phyloP scores from a whole-genome alignment of 2,797 vertebrate genomes.

The Coreius guichenoti region DNA sequence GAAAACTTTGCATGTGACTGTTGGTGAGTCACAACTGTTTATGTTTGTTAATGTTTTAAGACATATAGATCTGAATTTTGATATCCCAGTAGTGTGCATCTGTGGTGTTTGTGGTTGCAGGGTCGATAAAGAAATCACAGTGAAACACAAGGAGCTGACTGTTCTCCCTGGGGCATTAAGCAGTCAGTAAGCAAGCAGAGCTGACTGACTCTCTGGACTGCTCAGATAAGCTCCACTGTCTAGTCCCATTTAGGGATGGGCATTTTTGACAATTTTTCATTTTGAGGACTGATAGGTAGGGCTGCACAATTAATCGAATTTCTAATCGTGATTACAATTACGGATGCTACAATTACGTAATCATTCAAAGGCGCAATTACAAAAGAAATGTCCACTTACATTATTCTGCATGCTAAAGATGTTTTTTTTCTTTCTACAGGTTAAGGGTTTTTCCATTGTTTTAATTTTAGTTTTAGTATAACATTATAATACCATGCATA shows the following conservation, averaged over 20 bases:
- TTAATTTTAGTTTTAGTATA: too few species aligned
- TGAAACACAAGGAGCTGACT: slow-evolving; percentile 47
- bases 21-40: neutral
- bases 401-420: too few species aligned
- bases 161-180: slow-evolving; percentile 38
- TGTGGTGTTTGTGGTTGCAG: slow-evolving; percentile 44
- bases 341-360: too few species aligned
- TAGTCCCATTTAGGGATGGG: neutral
- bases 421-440: too few species aligned
- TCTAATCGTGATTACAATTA: too few species aligned
- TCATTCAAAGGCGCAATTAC: too few species aligned
- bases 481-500: too few species aligned
- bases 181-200: slow-evolving; percentile 25
- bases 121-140: slow-evolving; percentile 52
- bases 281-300: too few species aligned
- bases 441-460: too few species aligned
- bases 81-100: slow-evolving; percentile 39
- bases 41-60: slow-evolving; percentile 12
- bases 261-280: too few species aligned
- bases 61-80: slow-evolving; percentile 24
- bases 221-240: slow-evolving; percentile 5
- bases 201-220: slow-evolving; percentile 36
- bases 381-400: too few species aligned
- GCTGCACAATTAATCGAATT: too few species aligned
- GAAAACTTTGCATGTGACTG: neutral